These are phyloP conservation scores for Sus scrofa DNA, from an alignment of 2,113 vertebrate species.

Conservation along the genomic window T2T-Sscrofa CM000829.6:60646001-60646500, in stretches of 20 bases:
- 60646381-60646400: slow-evolving; percentile 52
- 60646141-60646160: slow-evolving; percentile 27
- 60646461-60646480: slow-evolving; percentile 71
- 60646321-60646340: slow-evolving; percentile 54
- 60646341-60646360: neutral
- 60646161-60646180: slow-evolving; percentile 3
- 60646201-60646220: neutral
- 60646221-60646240: neutral
- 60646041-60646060: neutral
- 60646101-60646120: neutral
- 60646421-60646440: neutral
- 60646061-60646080: neutral
- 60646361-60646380: slow-evolving; percentile 32
- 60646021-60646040: neutral
- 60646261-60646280: slow-evolving; percentile 21
- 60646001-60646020: neutral
- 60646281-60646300: slow-evolving; percentile 56
- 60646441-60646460: slow-evolving; percentile 44
- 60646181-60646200: neutral
- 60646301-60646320: slow-evolving; percentile 39
- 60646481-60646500: slow-evolving; percentile 63
- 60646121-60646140: neutral
- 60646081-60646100: neutral
- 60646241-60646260: neutral
- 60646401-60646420: slow-evolving; percentile 45